Percentiles rank a stretch among this genome's conserved stretches.
phyloP scores from a whole-genome alignment of 1,140 invertebrate species.

The Anastatus disparis region DNA sequence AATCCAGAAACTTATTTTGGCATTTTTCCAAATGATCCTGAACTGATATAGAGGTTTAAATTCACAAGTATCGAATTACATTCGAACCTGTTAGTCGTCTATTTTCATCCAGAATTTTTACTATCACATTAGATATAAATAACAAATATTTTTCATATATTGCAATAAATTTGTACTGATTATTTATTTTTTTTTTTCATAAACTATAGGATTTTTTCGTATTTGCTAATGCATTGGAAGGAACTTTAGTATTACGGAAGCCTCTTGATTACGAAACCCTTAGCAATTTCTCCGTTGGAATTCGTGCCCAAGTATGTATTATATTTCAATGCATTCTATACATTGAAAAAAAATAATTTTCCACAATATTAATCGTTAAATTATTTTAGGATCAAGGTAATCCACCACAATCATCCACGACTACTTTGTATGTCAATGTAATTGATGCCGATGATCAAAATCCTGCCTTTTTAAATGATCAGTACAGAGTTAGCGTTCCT shows the following conservation, averaged over 20 bases:
- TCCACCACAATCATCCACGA: constrained; percentile 80
- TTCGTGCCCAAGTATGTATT: constrained; percentile 75
- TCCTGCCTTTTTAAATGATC: constrained; percentile 81
- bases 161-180: background rate
- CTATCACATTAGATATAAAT: no score
- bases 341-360: background rate
- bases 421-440: constrained; percentile 80
- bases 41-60: no score
- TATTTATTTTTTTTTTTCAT: constrained; percentile 1
- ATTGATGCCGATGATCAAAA: constrained; percentile 94
- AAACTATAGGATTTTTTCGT: constrained; percentile 76
- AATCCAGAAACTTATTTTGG: no score
- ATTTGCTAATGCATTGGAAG: constrained; percentile 88
- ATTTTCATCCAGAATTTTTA: no score
- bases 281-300: constrained; percentile 81
- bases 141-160: background rate
- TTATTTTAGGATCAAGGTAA: constrained; percentile 78
- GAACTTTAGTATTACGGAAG: constrained; percentile 82
- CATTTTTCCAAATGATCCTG: no score
- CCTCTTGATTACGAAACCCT: constrained; percentile 87
- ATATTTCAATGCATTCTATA: no score
- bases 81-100: no score
- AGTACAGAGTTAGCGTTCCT: constrained; percentile 79
- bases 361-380: background rate
- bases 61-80: no score